Conservation (phyloP, 2,888 invertebrate species). For the Leptothorax acervorum region DNA sequence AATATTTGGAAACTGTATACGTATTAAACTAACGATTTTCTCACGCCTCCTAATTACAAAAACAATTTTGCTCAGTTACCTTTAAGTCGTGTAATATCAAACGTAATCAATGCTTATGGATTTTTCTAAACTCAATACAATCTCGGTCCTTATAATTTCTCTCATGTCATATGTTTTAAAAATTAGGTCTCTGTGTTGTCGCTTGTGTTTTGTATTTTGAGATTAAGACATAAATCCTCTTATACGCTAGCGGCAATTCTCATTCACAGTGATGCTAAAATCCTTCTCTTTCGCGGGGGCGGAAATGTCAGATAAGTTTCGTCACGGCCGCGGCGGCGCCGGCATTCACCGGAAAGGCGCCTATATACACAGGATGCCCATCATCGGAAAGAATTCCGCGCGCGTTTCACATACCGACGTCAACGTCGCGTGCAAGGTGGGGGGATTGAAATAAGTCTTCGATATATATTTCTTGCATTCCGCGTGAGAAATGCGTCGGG, state of each 20-base stretch:
- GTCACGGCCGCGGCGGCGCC: constrained; percentile 29
- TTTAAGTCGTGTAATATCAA: not conserved
- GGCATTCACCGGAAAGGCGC: constrained; percentile 29
- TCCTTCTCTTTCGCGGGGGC: not conserved
- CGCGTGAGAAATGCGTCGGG: constrained; percentile 53
- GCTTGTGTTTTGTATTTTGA: constrained; percentile 12
- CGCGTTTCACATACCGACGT: constrained; percentile 57
- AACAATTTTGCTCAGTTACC: not conserved
- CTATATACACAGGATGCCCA: constrained; percentile 13
- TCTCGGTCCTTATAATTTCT: not conserved
- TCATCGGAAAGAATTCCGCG: constrained; percentile 57
- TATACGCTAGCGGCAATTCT: not conserved
- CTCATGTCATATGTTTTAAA: not conserved
- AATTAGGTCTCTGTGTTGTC: not conserved
- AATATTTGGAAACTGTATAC: not conserved
- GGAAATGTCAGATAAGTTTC: constrained; percentile 45
- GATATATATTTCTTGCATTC: constrained; percentile 69
- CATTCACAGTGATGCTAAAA: not conserved
- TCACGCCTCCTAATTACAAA: not conserved
- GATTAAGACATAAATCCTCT: constrained; percentile 45
- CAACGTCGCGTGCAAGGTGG: constrained; percentile 37
- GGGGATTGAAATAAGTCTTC: constrained; percentile 69
- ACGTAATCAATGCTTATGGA: not conserved
- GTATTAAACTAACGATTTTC: not conserved
- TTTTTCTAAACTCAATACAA: not conserved